phyloP scores from a whole-genome alignment of 2,888 invertebrate species.

The Alentia gelatinosa region DNA sequence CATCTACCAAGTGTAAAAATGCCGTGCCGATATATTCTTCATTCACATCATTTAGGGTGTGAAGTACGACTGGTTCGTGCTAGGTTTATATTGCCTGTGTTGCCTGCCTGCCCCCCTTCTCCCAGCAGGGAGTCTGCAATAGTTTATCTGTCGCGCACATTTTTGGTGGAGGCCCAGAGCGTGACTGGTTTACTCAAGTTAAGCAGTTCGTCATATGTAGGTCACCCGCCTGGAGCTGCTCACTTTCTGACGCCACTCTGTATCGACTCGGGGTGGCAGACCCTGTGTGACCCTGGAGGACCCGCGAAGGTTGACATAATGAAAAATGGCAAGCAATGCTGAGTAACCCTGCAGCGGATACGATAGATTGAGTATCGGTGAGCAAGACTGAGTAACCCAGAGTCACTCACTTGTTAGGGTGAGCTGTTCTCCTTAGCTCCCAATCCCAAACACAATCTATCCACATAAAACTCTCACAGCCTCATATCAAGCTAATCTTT shows the following conservation, averaged over 20 bases:
- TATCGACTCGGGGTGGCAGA: background rate
- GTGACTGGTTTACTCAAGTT: constrained; percentile 24
- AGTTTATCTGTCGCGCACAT: constrained; percentile 51
- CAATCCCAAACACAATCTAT: background rate
- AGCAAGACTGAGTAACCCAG: background rate
- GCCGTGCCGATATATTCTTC: background rate
- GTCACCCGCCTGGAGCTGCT: constrained; percentile 2
- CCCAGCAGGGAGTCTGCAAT: background rate
- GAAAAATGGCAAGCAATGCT: background rate
- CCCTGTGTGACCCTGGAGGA: too few relatives aligned
- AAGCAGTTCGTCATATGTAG: constrained; percentile 10
- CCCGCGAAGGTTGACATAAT: too few relatives aligned
- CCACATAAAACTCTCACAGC: background rate
- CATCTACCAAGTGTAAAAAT: background rate
- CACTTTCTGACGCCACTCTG: background rate
- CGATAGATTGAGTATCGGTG: background rate
- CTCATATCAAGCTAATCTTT: too few relatives aligned
- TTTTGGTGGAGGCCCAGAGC: constrained; percentile 6
- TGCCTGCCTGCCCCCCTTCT: background rate
- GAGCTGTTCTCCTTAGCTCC: background rate
- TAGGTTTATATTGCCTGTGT: background rate
- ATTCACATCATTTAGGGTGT: background rate
- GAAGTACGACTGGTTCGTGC: too few relatives aligned
- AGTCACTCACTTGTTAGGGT: background rate
- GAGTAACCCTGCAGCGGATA: background rate